phyloP scores from a whole-genome alignment of 1,140 invertebrate species.

The Aphis craccivora region DNA sequence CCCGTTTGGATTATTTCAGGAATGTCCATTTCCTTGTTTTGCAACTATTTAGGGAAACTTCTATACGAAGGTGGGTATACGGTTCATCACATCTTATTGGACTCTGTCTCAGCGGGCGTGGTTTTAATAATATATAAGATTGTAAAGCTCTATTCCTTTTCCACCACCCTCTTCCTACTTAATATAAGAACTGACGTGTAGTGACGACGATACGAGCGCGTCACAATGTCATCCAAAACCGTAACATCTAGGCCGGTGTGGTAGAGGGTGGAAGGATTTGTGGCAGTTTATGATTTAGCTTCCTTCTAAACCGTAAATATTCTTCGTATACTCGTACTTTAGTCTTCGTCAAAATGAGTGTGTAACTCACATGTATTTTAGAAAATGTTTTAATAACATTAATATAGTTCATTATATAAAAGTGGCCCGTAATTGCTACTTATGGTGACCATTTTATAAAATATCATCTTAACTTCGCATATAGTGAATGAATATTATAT shows the following conservation, averaged over 20 bases:
- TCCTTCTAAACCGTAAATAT: background rate
- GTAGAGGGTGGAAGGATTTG: background rate
- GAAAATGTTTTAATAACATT: background rate
- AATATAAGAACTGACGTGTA: background rate
- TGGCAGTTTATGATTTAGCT: background rate
- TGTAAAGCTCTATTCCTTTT: background rate
- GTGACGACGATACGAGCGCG: background rate
- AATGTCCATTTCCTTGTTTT: background rate
- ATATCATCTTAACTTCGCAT: too few species aligned
- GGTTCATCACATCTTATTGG: background rate
- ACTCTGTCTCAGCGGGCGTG: too few species aligned
- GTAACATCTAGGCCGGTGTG: background rate
- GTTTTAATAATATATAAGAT: constrained; percentile 15
- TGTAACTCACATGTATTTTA: background rate
- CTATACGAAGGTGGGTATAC: background rate
- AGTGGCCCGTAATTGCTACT: too few species aligned
- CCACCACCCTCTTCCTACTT: background rate
- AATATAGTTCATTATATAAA: background rate
- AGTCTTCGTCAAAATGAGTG: background rate
- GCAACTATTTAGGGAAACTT: background rate
- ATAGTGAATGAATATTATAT: too few species aligned
- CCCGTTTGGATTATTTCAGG: background rate
- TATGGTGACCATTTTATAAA: too few species aligned
- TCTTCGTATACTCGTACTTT: background rate
- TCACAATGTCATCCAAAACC: background rate